Evolutionary conservation across 2,888 invertebrate species (phyloP), one percentile per base, ranked within the genome.

Genomic region (Cheilosia scutellata): DNA sequence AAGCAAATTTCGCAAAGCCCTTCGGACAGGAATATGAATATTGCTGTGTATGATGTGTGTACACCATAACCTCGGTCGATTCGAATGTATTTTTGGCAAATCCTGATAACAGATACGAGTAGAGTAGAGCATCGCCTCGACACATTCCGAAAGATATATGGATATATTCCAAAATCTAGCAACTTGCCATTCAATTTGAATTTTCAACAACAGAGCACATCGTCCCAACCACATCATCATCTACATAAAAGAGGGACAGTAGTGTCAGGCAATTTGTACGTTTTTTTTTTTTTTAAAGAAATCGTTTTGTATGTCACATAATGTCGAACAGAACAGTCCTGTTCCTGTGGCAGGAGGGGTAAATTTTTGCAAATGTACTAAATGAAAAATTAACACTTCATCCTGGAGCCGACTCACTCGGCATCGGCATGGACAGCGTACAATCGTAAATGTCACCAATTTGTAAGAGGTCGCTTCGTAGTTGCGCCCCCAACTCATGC

Each of bases 311-410:
- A 42, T 29, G 37, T 33, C 31, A 6, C 9, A 25, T 27, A 27
- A 66, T 29, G 13, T 2, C 44, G 11, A 57, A 11, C 9, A 20
- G 20, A 20, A 42, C 11, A 25, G 9, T 49, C 4, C 16, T 33
- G 3, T 27, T 27, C 6, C 2, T 6, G 4, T n/a, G 29, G 16
- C 29, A 55, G 1, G 29, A 16, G 27, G 29, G 16, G 11, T 11
- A 42, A 51, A 68, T 60, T 60, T 77, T 58, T 75, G 70, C 75
- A 84, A 80, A 75, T 78, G 79, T 65, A 65, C 76, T 86, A 82
- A 86, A 86, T 86, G 86, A 82, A 86, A 86, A 86, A 86, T 86
- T 86, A 86, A 86, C 86, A 86, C 86, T 86, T 86, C 82, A 86
- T 82, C 70, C 82, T 55, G 82, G 57, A 82, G 68, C 58, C 74